These are phyloP conservation scores for Andrena bicolor DNA, from an alignment of 2,888 invertebrate genomes.

Conservation along the genomic window DNA sequence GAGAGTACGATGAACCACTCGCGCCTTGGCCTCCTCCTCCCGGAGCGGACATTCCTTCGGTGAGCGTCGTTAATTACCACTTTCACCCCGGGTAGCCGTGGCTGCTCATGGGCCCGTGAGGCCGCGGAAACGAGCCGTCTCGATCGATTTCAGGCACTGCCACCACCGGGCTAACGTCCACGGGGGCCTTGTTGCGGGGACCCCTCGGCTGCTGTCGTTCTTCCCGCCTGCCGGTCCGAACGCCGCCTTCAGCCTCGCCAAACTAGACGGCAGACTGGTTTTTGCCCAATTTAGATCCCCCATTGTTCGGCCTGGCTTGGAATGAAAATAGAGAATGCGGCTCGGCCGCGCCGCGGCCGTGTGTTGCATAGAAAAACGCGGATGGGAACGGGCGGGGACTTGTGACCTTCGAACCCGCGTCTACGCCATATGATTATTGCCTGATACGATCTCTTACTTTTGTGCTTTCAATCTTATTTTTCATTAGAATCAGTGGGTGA, in stretches of 20 bases:
- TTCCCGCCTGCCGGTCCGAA: slow-evolving; percentile 41
- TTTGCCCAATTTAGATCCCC: slow-evolving; percentile 79
- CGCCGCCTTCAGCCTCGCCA: slow-evolving; percentile 73
- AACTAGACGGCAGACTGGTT: slow-evolving; percentile 80
- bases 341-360: slow-evolving; percentile 31
- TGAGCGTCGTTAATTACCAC: slow-evolving; percentile 63
- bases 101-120: slow-evolving; percentile 5
- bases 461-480: neutral
- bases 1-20: slow-evolving; percentile 62
- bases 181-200: slow-evolving; percentile 38
- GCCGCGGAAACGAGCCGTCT: slow-evolving; percentile 19
- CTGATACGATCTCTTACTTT: neutral
- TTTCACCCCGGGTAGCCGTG: slow-evolving; percentile 45
- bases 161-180: neutral
- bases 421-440: neutral
- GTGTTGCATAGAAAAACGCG: slow-evolving; percentile 63
- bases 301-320: slow-evolving; percentile 74
- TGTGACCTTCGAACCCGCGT: neutral
- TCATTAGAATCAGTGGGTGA: neutral
- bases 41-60: slow-evolving; percentile 55
- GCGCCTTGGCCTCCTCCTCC: slow-evolving; percentile 28
- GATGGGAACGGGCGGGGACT: slow-evolving; percentile 2
- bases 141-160: slow-evolving; percentile 48
- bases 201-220: slow-evolving; percentile 21
- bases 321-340: slow-evolving; percentile 76